Base-by-base conservation (phyloP, 2,888 invertebrate species). In the Lochmaea crataegi region DNA sequence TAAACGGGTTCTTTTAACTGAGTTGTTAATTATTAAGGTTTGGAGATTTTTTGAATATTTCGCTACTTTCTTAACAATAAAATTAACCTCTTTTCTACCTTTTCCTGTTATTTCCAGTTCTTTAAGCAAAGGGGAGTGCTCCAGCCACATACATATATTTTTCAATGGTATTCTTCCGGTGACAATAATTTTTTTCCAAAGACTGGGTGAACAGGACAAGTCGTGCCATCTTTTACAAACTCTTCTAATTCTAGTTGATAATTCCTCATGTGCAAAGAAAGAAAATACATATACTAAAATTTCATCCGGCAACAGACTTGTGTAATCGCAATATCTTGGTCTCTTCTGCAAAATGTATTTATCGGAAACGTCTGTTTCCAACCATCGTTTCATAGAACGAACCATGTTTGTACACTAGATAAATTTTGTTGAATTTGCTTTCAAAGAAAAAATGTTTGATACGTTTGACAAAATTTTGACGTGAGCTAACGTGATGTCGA, bases 191-290 rank as follows among this genome's bases (percentile, higher is more conserved):
- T 57, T 76, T 65, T 68, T 80, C 81, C 81, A 82, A 58, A 81
- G 75, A 10, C 76, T 69, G 2, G 81, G 79, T 18, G 78, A 72
- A 12, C 74, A 74, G 2, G 76, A 72, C 14, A 80, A 68, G n/a
- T 71, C 2, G 51, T 76, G 75, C 81, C 81, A 82, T 38, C 80
- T 74, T 71, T 75, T 80, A 48, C 81, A 81, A n/a, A 82, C 81
- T 18, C 75, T 70, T 53, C 75, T 65, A 10, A 76, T 42, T 26
- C 53, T 75, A n/a, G 66, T 72, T 69, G 76, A 78, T 51, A 82
- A 72, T 69, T 80, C 77, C 51, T 78, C 69, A 16, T 77, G 74
- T 3, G 73, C 66, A 22, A 82, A 63, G 57, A 74, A 80, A n/a
- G 81, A 78, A 56, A 82, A 82, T 42, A 82, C 77, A 41, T 75